Evolutionary conservation across 2,888 invertebrate genomes (phyloP).

Genomic region (Linnaemya tessellans): DNA sequence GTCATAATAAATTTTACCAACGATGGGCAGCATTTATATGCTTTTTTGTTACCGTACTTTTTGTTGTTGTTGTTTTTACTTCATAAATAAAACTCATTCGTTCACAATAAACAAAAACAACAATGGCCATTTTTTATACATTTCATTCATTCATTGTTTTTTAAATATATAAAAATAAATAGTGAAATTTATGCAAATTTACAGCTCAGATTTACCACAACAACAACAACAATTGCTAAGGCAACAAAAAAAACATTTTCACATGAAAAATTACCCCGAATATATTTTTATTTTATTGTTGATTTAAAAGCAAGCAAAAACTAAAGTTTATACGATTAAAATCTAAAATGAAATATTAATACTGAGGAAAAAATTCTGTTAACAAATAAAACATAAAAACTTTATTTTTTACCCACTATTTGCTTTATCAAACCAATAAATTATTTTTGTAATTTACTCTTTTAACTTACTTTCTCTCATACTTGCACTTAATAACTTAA

Average conservation of each 20-base stretch:
- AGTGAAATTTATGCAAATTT: slow-evolving; percentile 71
- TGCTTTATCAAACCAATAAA: slow-evolving; percentile 38
- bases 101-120: slow-evolving; percentile 54
- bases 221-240: slow-evolving; percentile 56
- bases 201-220: slow-evolving; percentile 67
- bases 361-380: slow-evolving; percentile 24
- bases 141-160: slow-evolving; percentile 60
- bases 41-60: slow-evolving; percentile 46
- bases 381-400: slow-evolving; percentile 9
- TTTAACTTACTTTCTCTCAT: background rate
- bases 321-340: slow-evolving; percentile 58
- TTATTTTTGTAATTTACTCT: slow-evolving; percentile 20
- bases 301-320: slow-evolving; percentile 38
- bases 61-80: slow-evolving; percentile 46
- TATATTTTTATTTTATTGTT: slow-evolving; percentile 11
- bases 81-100: slow-evolving; percentile 65
- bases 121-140: slow-evolving; percentile 54
- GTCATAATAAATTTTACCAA: slow-evolving; percentile 80
- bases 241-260: slow-evolving; percentile 31
- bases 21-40: slow-evolving; percentile 69
- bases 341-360: slow-evolving; percentile 65
- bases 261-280: slow-evolving; percentile 56
- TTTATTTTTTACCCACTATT: slow-evolving; percentile 23
- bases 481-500: background rate
- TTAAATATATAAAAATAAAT: slow-evolving; percentile 57